These are phyloP conservation scores for Manis crassicaudata DNA, from an alignment of 2,797 vertebrate species.

Conservation along the genomic window DNA sequence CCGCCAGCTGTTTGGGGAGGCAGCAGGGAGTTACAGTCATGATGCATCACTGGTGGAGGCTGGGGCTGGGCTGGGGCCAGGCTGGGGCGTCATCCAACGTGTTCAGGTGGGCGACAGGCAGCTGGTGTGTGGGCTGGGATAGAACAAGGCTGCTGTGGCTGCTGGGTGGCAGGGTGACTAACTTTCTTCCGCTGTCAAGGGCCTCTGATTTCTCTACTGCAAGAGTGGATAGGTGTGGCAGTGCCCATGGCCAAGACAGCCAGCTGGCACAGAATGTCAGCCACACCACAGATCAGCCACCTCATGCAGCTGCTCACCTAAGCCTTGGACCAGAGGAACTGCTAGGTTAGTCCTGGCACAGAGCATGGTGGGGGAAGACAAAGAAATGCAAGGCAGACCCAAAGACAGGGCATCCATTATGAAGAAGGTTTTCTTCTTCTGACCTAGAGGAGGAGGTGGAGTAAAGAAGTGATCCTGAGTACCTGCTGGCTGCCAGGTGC, in stretches of 20 bases:
- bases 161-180: background rate
- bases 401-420: rapidly evolving
- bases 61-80: background rate
- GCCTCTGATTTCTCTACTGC: background rate
- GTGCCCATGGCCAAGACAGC: rapidly evolving
- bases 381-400: background rate
- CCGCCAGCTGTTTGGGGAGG: slow-evolving; percentile 14
- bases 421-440: no score
- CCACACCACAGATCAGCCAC: rapidly evolving
- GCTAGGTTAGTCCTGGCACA: background rate
- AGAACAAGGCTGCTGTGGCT: background rate
- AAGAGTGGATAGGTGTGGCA: no score
- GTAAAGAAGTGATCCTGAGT: background rate
- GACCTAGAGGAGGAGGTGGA: background rate
- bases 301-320: rapidly evolving
- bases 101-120: slow-evolving; percentile 22
- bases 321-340: background rate
- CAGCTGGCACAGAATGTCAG: rapidly evolving
- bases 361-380: background rate
- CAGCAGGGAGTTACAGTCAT: background rate
- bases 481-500: no score
- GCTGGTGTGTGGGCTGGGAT: slow-evolving; percentile 27
- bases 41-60: background rate
- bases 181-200: background rate
- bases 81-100: background rate